Percentiles rank a stretch among this genome's conserved stretches.
Evolutionary conservation across 2,113 vertebrate species (phyloP).

Genomic region (Megaceryle torquata): DNA sequence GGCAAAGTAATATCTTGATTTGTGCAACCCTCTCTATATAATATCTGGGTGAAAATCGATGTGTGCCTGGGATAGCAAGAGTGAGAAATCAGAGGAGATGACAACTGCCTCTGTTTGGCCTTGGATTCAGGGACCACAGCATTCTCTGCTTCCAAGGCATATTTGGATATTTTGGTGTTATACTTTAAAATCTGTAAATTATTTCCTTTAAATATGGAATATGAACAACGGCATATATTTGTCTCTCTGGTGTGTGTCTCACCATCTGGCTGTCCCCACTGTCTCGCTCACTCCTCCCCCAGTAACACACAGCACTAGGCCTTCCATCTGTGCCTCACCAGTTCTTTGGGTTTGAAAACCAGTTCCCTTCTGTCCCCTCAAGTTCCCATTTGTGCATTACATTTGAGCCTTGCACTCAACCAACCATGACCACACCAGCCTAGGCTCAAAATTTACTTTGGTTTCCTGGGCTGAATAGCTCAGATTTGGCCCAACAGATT

Average conservation of each 20-base stretch:
- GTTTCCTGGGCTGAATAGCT: not conserved
- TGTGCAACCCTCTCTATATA: not conserved
- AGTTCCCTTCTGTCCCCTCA: not conserved
- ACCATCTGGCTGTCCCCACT: not conserved
- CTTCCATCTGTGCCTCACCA: not conserved
- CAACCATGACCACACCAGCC: not conserved
- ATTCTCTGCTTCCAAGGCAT: not conserved
- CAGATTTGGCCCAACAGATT: not conserved
- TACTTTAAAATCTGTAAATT: not conserved
- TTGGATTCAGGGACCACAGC: not conserved
- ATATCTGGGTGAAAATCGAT: constrained; percentile 22
- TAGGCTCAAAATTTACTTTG: not conserved
- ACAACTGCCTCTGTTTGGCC: not conserved
- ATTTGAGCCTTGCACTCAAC: not conserved
- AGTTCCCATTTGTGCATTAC: not conserved
- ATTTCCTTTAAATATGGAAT: not conserved
- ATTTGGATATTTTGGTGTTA: not conserved
- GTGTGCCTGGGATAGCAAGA: not conserved
- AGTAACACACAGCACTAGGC: not conserved
- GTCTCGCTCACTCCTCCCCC: not conserved
- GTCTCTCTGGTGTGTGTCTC: not conserved
- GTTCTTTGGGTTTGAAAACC: not conserved
- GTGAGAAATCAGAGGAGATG: not conserved
- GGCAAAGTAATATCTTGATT: constrained; percentile 5
- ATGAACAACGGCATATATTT: not conserved